Conservation (phyloP, 2,113 vertebrate genomes). For the Struthidea cinerea region DNA sequence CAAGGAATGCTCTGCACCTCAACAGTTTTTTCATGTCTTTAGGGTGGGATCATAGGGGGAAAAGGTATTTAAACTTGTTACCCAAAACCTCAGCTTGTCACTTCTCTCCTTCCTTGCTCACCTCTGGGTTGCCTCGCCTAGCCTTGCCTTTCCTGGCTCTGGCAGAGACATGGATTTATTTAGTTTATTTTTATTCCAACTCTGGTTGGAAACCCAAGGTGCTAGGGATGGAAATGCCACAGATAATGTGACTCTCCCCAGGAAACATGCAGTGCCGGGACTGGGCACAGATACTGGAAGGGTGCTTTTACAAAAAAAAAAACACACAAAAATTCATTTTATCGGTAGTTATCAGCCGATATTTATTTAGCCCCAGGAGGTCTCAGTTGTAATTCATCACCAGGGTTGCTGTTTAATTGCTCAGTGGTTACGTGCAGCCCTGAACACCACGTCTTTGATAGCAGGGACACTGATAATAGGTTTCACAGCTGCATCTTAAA, state of each 20-base stretch:
- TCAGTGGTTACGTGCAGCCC: slow-evolving; percentile 32
- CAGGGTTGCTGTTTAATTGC: slow-evolving; percentile 32
- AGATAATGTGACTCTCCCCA: not conserved
- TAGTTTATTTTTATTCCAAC: not conserved
- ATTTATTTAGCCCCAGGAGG: slow-evolving; percentile 47
- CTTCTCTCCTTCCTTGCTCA: not conserved
- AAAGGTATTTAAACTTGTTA: not conserved
- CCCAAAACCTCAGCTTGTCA: not conserved
- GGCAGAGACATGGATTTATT: not conserved
- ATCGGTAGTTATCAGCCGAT: not conserved
- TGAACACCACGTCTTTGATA: slow-evolving; percentile 33
- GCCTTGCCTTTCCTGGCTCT: not conserved
- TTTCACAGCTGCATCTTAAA: slow-evolving; percentile 51
- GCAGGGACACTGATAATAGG: not conserved
- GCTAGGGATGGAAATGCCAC: not conserved
- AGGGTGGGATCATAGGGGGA: not conserved
- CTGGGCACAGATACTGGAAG: not conserved
- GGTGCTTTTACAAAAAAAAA: not conserved
- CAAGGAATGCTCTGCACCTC: not conserved
- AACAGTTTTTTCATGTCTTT: not conserved
- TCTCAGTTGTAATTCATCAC: slow-evolving; percentile 43
- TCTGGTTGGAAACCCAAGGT: not conserved
- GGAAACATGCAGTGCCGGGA: not conserved
- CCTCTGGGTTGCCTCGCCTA: not conserved
- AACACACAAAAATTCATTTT: not conserved